Percentiles rank a stretch among this genome's conserved stretches.
Conservation (phyloP, 2,888 invertebrate species). For the Idaea dimidiata region DNA sequence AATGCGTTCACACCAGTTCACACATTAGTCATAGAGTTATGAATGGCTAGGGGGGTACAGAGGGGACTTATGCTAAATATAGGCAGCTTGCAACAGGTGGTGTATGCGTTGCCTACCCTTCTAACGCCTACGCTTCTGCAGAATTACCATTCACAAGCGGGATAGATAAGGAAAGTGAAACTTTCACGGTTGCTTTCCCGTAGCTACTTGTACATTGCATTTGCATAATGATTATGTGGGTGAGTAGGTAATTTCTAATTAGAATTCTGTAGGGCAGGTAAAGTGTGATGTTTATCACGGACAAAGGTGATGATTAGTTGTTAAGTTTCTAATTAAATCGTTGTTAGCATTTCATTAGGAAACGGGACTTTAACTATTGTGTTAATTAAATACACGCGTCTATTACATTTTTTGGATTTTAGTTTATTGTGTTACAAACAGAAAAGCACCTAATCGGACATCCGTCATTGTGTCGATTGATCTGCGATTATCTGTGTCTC, state of each 20-base stretch:
- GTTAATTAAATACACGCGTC: neutral
- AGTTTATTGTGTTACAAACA: neutral
- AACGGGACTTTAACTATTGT: neutral
- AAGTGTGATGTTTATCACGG: constrained; percentile 19
- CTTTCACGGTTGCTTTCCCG: constrained; percentile 24
- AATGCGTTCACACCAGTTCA: constrained; percentile 54
- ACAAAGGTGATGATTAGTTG: constrained; percentile 27
- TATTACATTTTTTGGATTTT: constrained; percentile 15
- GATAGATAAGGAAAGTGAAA: constrained; percentile 31
- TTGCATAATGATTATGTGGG: constrained; percentile 20
- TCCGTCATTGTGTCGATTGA: constrained; percentile 52
- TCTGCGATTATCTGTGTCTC: constrained; percentile 48
- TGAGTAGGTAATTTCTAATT: constrained; percentile 15
- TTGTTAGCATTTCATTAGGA: neutral
- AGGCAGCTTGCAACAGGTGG: constrained; percentile 72
- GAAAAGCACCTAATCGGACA: constrained; percentile 37
- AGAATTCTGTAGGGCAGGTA: constrained; percentile 11
- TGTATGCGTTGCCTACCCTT: constrained; percentile 46
- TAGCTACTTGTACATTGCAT: constrained; percentile 16
- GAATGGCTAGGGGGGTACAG: constrained; percentile 55
- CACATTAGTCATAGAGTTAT: constrained; percentile 75
- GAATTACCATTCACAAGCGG: constrained; percentile 25
- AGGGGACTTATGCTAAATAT: constrained; percentile 59
- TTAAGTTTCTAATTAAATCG: constrained; percentile 25
- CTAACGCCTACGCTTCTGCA: constrained; percentile 44